phyloP scores from a whole-genome alignment of 2,888 invertebrate genomes.

The Dromius quadrimaculatus region DNA sequence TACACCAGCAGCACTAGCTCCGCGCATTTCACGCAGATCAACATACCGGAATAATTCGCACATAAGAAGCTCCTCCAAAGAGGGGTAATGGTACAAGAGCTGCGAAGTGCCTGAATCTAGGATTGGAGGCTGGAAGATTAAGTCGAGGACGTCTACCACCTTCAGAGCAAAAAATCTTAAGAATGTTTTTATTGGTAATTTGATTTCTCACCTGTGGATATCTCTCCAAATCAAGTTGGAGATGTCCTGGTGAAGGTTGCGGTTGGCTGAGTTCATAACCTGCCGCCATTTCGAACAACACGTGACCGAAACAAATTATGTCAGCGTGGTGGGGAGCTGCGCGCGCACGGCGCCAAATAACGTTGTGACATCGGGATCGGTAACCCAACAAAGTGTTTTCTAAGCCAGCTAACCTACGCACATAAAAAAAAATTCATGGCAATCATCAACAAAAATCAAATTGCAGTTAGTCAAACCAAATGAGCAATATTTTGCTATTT shows the following conservation, averaged over 20 bases:
- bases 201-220: constrained; percentile 75
- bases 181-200: neutral
- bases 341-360: constrained; percentile 68
- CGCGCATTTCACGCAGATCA: constrained; percentile 88
- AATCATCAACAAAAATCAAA: no score
- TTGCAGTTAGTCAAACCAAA: no score
- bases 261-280: constrained; percentile 84
- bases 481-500: no score
- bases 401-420: constrained; percentile 78
- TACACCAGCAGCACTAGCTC: constrained; percentile 79
- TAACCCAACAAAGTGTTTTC: constrained; percentile 89
- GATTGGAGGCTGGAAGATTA: constrained; percentile 77
- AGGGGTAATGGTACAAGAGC: constrained; percentile 72
- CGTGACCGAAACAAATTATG: constrained; percentile 82
- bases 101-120: constrained; percentile 59
- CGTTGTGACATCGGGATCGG: constrained; percentile 70
- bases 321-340: constrained; percentile 71
- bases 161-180: constrained; percentile 60
- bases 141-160: constrained; percentile 83
- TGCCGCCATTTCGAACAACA: constrained; percentile 92
- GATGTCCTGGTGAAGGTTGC: constrained; percentile 79
- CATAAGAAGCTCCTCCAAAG: constrained; percentile 82
- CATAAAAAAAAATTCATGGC: no score
- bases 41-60: constrained; percentile 90
- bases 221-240: constrained; percentile 76